Evolutionary conservation across 2,113 vertebrate species (phyloP), one percentile per base, ranked within the genome.

Genomic region (Phainopepla nitens): DNA sequence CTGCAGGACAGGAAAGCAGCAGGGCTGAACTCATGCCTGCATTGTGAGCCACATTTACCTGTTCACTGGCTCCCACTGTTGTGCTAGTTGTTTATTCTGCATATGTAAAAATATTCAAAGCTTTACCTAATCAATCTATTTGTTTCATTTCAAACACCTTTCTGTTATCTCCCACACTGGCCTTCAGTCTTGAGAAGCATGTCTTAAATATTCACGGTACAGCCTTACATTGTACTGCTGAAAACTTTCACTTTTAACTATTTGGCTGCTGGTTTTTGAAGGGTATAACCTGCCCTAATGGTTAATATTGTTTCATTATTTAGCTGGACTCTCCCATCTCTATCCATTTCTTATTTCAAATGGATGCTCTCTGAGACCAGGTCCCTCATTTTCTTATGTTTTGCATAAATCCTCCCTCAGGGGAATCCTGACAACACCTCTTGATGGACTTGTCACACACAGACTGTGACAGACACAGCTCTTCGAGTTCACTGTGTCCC

Each of bases 161-260:
- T 49, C 57, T 93, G 78, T 39, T 53, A 35, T n/a, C 57, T 90
- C 50, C 75, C 53, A 90, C 66, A 15, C 49, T 53, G 73, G 54
- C 41, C 75, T 20, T 85, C 61, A 4, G n/a, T 69, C 90, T 35
- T 51, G 61, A 51, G 77, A 72, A 35, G 31, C 57, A 36, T 17
- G 31, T 66, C 82, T 57, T 80, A 76, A 77, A 80, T 92, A 94
- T 88, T 94, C 70, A 53, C 33, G n/a, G 41, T 23, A 25, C 61
- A 65, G 78, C 57, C 36, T 92, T 49, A 45, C 35, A 44, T 44
- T 54, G 60, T 35, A 33, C 53, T 58, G 41, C 45, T 39, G 36
- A 57, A 93, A 94, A 93, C 44, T 90, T 76, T 7, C 17, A 18
- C 21, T 92, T 90, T 82, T 58, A 82, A 88, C 90, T 56, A 4